Evolutionary conservation across 2,888 invertebrate genomes (phyloP).

Genomic region (Ophion ventricosus): DNA sequence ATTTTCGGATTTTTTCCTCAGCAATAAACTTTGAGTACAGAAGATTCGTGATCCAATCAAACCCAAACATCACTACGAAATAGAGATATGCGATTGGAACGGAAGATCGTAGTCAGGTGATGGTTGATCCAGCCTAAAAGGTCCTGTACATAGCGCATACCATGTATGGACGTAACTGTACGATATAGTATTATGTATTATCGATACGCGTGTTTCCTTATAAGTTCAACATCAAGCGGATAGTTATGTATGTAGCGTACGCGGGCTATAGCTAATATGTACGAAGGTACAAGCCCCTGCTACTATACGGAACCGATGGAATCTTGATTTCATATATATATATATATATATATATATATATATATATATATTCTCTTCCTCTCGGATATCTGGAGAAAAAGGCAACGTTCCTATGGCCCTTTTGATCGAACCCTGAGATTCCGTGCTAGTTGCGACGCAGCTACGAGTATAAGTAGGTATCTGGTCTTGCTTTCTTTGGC

Average conservation of each 20-base stretch:
- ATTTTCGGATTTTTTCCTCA: no score
- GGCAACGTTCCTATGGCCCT: constrained; percentile 8
- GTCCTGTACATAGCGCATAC: background rate
- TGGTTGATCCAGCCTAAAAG: background rate
- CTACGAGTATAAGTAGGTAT: constrained; percentile 18
- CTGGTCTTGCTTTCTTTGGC: background rate
- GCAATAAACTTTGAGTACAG: no score
- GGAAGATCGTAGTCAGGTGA: background rate
- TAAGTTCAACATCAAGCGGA: constrained; percentile 47
- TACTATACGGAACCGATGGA: constrained; percentile 25
- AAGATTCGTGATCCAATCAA: no score
- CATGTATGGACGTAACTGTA: constrained; percentile 20
- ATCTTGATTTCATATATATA: constrained; percentile 9
- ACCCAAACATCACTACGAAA: no score
- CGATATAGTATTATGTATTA: constrained; percentile 47
- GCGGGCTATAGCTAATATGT: constrained; percentile 24
- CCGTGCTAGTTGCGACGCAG: constrained; percentile 35
- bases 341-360: constrained; percentile 36
- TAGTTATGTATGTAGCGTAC: constrained; percentile 7
- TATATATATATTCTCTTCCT: constrained; percentile 47
- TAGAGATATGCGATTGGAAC: background rate
- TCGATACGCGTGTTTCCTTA: constrained; percentile 61
- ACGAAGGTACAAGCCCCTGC: constrained; percentile 40
- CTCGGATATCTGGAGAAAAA: constrained; percentile 17
- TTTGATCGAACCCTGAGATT: constrained; percentile 57